These are phyloP conservation scores for Beroe ovata DNA, from an alignment of 37 sponge, comb jelly and placozoan genomes.

Conservation along the genomic window DNA sequence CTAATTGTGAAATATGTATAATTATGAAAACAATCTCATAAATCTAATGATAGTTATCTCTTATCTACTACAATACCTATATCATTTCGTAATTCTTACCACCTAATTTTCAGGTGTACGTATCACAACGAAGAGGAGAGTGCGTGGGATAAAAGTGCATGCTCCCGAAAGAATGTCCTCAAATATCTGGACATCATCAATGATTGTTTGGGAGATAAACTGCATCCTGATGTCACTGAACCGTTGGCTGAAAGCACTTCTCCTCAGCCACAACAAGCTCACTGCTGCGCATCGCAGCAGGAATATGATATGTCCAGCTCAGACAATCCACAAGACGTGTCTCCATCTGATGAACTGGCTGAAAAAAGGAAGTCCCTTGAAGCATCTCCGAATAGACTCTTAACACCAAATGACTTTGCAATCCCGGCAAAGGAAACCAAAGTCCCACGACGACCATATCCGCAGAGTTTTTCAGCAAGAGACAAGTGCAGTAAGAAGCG, in stretches of 20 bases:
- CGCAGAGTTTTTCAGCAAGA: background rate
- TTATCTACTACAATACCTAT: no score
- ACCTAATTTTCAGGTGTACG: conserved; percentile 30
- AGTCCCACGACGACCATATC: background rate
- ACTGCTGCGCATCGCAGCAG: background rate
- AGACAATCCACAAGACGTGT: background rate
- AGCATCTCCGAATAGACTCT: background rate
- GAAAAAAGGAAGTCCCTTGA: background rate
- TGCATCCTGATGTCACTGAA: background rate
- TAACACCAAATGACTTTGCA: background rate
- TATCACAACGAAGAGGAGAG: conserved; percentile 15
- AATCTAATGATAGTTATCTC: no score
- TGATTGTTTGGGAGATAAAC: background rate
- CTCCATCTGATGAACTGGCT: background rate
- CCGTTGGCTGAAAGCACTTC: background rate
- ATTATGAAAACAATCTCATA: no score
- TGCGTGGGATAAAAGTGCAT: background rate
- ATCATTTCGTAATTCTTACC: no score
- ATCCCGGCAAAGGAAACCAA: background rate
- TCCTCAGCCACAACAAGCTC: background rate
- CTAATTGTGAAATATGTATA: no score
- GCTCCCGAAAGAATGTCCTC: conserved; percentile 27
- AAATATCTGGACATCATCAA: background rate
- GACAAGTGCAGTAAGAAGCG: background rate
- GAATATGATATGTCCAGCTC: background rate